Base-by-base conservation (phyloP, 2,113 vertebrate species). In the Eira barbara region DNA sequence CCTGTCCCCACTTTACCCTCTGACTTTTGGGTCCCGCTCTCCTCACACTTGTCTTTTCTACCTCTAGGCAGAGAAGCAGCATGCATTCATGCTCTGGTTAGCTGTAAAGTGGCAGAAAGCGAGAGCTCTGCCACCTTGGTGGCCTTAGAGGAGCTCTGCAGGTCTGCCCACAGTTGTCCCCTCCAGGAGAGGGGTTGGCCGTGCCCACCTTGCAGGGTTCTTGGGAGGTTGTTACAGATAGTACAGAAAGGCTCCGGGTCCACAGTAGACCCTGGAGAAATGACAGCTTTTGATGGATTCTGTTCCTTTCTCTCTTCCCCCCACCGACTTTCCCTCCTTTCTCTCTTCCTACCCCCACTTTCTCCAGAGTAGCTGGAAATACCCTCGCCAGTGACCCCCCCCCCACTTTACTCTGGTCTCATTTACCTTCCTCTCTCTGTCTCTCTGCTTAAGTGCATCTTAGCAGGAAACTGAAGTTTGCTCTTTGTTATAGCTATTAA, bases 381-480 rank as follows among this genome's bases (percentile, higher is more conserved):
- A 79, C 42, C 39, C 49, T 18, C 18, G 47, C 36, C 25, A 20
- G 4, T 31, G 31, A 55, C 39, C 4, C 31, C 52, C 0, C 0
- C 6, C 21, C 34, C 2, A 1, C 76, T 74, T 82, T 63, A n/a
- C 3, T 11, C 21, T 1, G 1, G 18, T 42, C 7, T 4, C 7
- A 0, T 20, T 27, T 76, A n/a, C 63, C 45, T 61, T 39, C 45
- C 21, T n/a, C 15, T 49, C 67, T 61, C 47, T 42, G 8, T 69
- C 42, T 71, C 47, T 57, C 91, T 69, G 57, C 81, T 20, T 45
- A 39, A 85, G n/a, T 55, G 61, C 73, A 39, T 93, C 71, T 31
- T 89, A 63, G 71, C 87, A 34, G 39, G 20, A 52, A 92, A 39
- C 18, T 11, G 5, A 63, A n/a, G 42, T 3, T 18, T 3, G 4